Percentiles rank a stretch among this genome's conserved stretches.
These are phyloP conservation scores for Spinibarbus caldwelli DNA, from an alignment of 2,797 vertebrate species.

Conservation along the genomic window DNA sequence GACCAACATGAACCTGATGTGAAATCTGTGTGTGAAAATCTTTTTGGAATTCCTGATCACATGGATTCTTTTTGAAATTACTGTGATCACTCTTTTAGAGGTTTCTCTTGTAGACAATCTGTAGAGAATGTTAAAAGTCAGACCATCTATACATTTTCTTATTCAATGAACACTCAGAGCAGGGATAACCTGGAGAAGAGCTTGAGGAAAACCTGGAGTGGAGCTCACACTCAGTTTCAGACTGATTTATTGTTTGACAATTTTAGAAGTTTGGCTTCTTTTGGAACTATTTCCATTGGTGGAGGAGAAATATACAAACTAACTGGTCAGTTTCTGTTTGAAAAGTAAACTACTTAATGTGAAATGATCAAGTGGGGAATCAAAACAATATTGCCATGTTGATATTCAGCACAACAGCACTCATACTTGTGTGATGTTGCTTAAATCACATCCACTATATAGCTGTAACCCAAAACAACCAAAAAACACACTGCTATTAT, in stretches of 20 bases:
- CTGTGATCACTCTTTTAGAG: neutral
- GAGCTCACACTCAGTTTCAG: neutral
- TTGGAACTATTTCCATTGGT: neutral
- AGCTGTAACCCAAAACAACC: neutral
- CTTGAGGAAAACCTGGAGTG: neutral
- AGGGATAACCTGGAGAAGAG: neutral
- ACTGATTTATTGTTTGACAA: neutral
- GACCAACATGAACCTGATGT: neutral
- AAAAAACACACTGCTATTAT: constrained; percentile 37
- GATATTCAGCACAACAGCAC: neutral
- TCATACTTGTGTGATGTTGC: neutral
- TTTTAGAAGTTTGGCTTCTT: neutral
- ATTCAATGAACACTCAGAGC: neutral
- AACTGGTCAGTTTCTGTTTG: neutral
- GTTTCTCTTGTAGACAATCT: neutral
- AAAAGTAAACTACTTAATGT: neutral
- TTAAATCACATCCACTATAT: neutral
- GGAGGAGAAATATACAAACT: neutral
- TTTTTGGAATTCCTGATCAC: neutral
- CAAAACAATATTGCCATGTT: neutral
- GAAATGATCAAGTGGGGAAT: neutral
- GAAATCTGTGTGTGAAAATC: too few relatives aligned
- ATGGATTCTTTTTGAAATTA: neutral
- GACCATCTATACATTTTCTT: neutral
- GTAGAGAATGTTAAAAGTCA: neutral